phyloP scores from a whole-genome alignment of 2,113 vertebrate species.

The Meriones unguiculatus region DNA sequence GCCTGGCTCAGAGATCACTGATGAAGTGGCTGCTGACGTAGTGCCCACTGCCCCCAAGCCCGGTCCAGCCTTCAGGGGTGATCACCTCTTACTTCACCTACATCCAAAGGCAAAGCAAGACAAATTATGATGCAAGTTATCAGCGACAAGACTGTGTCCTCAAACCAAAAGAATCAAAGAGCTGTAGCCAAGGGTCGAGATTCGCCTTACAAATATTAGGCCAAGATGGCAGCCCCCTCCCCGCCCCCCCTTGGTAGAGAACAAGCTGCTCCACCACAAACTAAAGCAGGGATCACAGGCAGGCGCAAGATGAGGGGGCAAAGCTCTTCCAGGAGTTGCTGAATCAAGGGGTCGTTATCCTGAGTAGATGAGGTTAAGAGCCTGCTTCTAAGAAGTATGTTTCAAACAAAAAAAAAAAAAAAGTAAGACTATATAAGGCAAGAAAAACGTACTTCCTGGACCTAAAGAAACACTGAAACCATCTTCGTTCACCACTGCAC shows the following conservation, averaged over 20 bases:
- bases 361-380: slow-evolving; percentile 46
- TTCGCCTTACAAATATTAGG: not conserved
- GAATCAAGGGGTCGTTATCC: slow-evolving; percentile 56
- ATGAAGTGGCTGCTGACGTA: not conserved
- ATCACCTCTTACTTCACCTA: not conserved
- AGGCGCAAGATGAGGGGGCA: slow-evolving; percentile 3
- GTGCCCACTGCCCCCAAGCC: not conserved
- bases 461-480: not conserved
- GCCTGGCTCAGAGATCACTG: slow-evolving; percentile 43
- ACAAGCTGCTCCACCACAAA: not conserved
- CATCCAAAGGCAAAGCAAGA: slow-evolving; percentile 47
- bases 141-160: slow-evolving; percentile 26
- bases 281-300: not conserved
- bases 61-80: slow-evolving; percentile 20
- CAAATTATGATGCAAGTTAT: not conserved
- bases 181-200: not conserved
- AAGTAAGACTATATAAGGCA: slow-evolving; percentile 73
- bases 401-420: slow-evolving; percentile 36
- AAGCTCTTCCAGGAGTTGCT: not conserved
- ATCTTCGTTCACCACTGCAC: not conserved
- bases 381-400: slow-evolving; percentile 57
- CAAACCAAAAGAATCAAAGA: slow-evolving; percentile 12
- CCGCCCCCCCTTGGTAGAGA: not conserved
- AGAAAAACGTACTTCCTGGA: slow-evolving; percentile 61
- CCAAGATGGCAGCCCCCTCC: not conserved